These are phyloP conservation scores for Calephelis perditalis DNA, from an alignment of 2,888 invertebrate genomes.

Conservation along the genomic window DNA sequence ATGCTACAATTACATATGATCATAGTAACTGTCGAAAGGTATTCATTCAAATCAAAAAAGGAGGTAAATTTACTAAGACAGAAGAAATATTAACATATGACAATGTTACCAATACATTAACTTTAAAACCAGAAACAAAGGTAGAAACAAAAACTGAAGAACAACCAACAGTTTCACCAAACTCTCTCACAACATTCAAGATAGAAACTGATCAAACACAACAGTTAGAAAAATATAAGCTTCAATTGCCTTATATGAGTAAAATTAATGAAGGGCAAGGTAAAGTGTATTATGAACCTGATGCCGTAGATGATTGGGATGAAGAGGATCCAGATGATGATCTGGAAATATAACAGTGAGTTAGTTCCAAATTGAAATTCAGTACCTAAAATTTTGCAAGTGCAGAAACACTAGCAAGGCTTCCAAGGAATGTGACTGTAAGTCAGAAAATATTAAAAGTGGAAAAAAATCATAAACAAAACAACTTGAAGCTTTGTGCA, in stretches of 20 bases:
- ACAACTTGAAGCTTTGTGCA: too few species aligned
- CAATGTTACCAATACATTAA: constrained; percentile 45
- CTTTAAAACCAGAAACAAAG: constrained; percentile 44
- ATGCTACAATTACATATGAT: constrained; percentile 53
- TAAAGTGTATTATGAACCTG: constrained; percentile 86
- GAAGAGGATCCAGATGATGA: constrained; percentile 94
- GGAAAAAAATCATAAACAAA: too few species aligned
- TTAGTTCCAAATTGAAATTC: too few species aligned
- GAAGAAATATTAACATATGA: constrained; percentile 57
- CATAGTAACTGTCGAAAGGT: constrained; percentile 41
- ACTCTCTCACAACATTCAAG: constrained; percentile 79
- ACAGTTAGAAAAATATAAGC: constrained; percentile 75
- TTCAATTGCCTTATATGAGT: constrained; percentile 80
- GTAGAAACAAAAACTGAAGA: constrained; percentile 45
- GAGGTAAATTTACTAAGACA: constrained; percentile 70
- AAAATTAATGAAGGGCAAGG: constrained; percentile 74
- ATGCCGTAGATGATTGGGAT: constrained; percentile 89
- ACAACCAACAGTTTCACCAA: constrained; percentile 56
- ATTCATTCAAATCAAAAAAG: constrained; percentile 64
- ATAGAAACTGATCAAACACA: constrained; percentile 80
- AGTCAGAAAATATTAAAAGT: too few species aligned
- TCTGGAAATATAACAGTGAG: constrained; percentile 60
- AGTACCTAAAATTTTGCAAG: too few species aligned
- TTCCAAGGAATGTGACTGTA: too few species aligned
- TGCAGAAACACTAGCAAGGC: too few species aligned